Conservation (phyloP, 2,113 vertebrate species). For the Ctenodactylus gundi region DNA sequence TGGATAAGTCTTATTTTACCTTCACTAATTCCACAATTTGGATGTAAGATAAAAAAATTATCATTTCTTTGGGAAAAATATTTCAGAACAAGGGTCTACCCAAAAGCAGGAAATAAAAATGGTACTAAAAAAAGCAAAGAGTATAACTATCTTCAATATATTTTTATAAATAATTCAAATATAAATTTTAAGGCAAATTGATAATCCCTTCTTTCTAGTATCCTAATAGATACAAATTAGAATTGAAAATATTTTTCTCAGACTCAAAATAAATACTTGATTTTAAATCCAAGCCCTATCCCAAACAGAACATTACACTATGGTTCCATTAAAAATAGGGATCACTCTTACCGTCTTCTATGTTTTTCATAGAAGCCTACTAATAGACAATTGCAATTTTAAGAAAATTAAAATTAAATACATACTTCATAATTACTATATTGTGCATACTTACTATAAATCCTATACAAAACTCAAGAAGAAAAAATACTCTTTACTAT, state of each 20-base stretch:
- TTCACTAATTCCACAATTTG: background rate
- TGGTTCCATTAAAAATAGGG: background rate
- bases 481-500: slow-evolving; percentile 10
- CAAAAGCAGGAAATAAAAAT: background rate
- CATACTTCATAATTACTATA: background rate
- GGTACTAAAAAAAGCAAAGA: background rate
- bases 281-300: background rate
- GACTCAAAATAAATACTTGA: background rate
- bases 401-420: background rate
- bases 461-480: slow-evolving; percentile 22
- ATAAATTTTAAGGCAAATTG: background rate
- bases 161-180: slow-evolving; percentile 24
- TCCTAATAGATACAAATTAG: background rate
- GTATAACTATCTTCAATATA: background rate
- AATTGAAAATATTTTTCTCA: background rate
- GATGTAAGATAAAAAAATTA: background rate
- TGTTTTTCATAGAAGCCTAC: background rate
- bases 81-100: background rate
- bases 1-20: background rate
- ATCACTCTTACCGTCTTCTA: background rate
- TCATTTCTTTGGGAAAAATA: background rate
- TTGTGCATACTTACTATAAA: background rate
- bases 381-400: background rate
- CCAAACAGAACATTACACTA: background rate
- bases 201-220: background rate